Base-by-base conservation (phyloP, 2,888 invertebrate species). In the Ectobius pallidus region DNA sequence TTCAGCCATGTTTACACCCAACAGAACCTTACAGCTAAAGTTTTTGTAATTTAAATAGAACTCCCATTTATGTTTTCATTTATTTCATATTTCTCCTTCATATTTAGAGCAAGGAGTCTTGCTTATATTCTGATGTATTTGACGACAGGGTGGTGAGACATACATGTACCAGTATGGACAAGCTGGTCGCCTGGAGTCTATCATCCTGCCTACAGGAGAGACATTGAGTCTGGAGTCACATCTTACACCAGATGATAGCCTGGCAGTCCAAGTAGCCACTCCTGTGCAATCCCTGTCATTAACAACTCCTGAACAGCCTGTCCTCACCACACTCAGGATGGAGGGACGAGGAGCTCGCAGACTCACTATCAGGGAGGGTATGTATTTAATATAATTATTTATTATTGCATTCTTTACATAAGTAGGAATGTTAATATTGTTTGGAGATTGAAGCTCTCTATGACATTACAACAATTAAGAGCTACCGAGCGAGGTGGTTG, bases 91-190 rank as follows among this genome's bases (percentile, higher is more conserved):
- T 34, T 34, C 34, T 7, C 34, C 34, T 11, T 34, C 34, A 11
- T 34, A 34, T 34, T 7, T 34, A 34, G 11, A 34, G 6, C 6
- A 34, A 34, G 7, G 11, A 7, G 34, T 7, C 34, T 34, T 34
- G 6, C 6, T 34, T 34, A 34, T 34, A 34, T 34, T 6, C 11
- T 34, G 34, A 7, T 34, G 6, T 34, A 34, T 34, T n/a, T 34
- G 34, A 7, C 7, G 11, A 69, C 80, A 91, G 91, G 93, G 93
- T 75, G 92, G 92, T 25, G 93, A 94, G 80, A 93, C 95, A 0
- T 95, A 92, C 77, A 92, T 96, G 78, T 97, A 97, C 83, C 92
- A 93, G 79, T 97, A 97, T 80, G 96, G 97, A 80, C 90, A 91
- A 82, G 88, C 95, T 75, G 97, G 97, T 1, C 88, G 97, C 58